phyloP scores from a whole-genome alignment of 2,113 vertebrate species.

The Calonectris borealis region DNA sequence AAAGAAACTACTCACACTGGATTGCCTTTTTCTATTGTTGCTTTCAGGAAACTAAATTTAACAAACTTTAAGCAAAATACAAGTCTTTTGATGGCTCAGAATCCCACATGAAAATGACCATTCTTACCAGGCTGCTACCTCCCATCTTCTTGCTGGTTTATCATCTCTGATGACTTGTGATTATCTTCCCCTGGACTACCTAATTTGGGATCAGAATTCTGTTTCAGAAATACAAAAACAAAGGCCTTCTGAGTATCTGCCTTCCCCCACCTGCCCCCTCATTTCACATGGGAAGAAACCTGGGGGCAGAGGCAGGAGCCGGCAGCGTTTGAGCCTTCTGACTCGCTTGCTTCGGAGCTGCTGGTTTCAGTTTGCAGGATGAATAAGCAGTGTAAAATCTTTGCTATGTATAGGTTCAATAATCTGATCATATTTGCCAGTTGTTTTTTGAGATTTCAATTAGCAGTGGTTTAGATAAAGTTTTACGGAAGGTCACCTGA shows the following conservation, averaged over 20 bases:
- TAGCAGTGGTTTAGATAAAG: neutral
- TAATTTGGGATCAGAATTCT: neutral
- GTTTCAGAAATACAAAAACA: neutral
- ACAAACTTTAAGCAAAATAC: neutral
- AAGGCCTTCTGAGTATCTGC: neutral
- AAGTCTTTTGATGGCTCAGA: neutral
- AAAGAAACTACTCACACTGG: neutral
- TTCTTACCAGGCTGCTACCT: neutral
- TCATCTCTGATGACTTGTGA: neutral
- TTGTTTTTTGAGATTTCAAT: neutral
- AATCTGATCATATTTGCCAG: neutral
- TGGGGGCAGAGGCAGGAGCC: neutral
- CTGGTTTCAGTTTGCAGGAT: neutral
- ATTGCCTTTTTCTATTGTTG: neutral
- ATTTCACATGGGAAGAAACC: neutral
- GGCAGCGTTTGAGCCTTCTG: fast-evolving
- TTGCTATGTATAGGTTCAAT: neutral
- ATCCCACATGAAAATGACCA: fast-evolving
- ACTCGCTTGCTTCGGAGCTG: neutral
- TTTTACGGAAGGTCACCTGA: neutral
- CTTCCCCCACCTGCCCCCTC: neutral
- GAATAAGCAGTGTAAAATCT: neutral
- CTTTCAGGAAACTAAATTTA: neutral
- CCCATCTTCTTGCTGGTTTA: neutral
- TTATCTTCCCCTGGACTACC: neutral